These are phyloP conservation scores for Asobara japonica DNA, from an alignment of 1,140 invertebrate species.

Conservation along the genomic window DNA sequence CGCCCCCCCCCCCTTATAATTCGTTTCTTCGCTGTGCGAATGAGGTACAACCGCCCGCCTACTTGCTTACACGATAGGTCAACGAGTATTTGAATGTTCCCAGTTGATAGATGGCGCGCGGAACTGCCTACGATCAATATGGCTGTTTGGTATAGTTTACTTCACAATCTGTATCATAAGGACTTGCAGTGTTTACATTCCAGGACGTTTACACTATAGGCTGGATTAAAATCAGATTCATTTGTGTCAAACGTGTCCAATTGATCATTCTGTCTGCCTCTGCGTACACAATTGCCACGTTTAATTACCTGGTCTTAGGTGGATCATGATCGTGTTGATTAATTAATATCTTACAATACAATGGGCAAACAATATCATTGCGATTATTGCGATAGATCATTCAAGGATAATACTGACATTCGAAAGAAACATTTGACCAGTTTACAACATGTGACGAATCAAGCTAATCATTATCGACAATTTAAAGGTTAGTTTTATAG, in stretches of 20 bases:
- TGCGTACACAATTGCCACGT: not conserved
- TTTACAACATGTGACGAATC: slow-evolving; percentile 70
- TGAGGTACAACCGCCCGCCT: too few species aligned
- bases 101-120: not conserved
- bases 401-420: slow-evolving; percentile 71
- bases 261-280: not conserved
- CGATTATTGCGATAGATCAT: slow-evolving; percentile 76
- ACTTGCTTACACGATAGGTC: too few species aligned
- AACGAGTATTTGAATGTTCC: not conserved
- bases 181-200: not conserved
- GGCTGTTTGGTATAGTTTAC: not conserved
- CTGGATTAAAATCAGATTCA: not conserved
- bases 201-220: not conserved
- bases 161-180: not conserved
- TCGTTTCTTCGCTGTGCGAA: too few species aligned
- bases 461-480: slow-evolving; percentile 70
- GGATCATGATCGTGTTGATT: not conserved
- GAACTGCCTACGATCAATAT: not conserved
- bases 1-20: too few species aligned
- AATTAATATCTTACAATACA: slow-evolving; percentile 41
- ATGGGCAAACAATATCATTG: slow-evolving; percentile 77
- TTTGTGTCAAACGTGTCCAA: not conserved
- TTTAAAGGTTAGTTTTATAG: slow-evolving; percentile 69
- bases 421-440: slow-evolving; percentile 75
- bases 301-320: not conserved